Percentiles rank a stretch among this genome's conserved stretches.
Evolutionary conservation across 1,140 invertebrate genomes (phyloP).

Genomic region (Brevipalpus yothersi): DNA sequence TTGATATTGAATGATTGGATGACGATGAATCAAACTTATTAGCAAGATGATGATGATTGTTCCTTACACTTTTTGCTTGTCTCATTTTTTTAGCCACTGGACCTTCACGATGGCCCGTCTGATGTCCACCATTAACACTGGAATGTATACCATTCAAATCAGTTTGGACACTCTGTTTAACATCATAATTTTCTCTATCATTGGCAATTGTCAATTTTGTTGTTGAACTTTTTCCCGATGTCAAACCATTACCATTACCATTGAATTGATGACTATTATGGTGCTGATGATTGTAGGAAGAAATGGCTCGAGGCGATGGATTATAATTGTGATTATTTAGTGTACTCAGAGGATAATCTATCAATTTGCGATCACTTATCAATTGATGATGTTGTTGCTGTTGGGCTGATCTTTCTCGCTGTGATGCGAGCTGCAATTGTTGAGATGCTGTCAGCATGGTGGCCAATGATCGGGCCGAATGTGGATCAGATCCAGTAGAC

Average conservation of each 20-base stretch:
- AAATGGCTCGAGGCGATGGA: not conserved
- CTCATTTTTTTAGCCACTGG: not conserved
- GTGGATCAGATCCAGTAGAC: not conserved
- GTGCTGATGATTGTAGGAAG: not conserved
- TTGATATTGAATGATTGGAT: not conserved
- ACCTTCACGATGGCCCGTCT: not conserved
- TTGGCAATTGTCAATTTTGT: too few species aligned
- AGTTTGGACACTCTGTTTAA: too few species aligned
- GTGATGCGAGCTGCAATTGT: not conserved
- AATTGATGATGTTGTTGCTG: not conserved
- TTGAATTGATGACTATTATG: not conserved
- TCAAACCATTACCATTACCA: not conserved
- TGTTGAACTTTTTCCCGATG: not conserved
- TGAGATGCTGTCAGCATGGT: not conserved
- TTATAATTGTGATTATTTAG: not conserved
- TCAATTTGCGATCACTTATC: not conserved
- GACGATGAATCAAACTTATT: not conserved
- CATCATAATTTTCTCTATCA: not conserved
- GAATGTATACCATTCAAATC: not conserved
- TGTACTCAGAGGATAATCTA: not conserved
- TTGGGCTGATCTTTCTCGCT: not conserved
- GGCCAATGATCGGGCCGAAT: not conserved
- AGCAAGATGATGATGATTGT: not conserved
- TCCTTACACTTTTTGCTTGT: not conserved
- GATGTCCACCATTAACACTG: not conserved